A percentile compares a stretch with the other conserved stretches of the same genome.
phyloP scores from a whole-genome alignment of 2,797 vertebrate species.

The Clarias pachynema region DNA sequence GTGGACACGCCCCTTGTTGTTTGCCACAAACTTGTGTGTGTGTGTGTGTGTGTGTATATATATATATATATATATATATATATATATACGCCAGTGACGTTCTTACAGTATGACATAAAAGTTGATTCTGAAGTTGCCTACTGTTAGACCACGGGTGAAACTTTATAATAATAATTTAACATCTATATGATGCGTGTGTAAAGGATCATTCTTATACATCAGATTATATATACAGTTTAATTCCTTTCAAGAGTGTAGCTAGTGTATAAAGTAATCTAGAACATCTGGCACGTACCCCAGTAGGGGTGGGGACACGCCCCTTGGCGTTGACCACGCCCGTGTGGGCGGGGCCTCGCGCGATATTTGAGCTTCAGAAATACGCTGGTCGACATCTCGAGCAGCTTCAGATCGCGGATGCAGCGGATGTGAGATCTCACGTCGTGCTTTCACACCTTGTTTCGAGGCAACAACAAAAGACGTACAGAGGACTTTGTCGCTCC shows the following conservation, averaged over 20 bases:
- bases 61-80: too few relatives aligned
- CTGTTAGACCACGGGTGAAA: too few relatives aligned
- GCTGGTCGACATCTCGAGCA: slow-evolving; percentile 63
- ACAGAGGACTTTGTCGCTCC: background rate
- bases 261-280: background rate
- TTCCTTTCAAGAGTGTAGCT: background rate
- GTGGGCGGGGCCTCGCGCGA: slow-evolving; percentile 69
- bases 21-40: too few relatives aligned
- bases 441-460: background rate
- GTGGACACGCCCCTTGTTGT: too few relatives aligned
- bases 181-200: too few relatives aligned
- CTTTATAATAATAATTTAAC: too few relatives aligned
- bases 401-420: slow-evolving; percentile 71
- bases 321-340: slow-evolving; percentile 60
- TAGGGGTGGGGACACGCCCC: background rate
- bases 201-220: too few relatives aligned
- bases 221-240: background rate
- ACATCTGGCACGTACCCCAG: background rate
- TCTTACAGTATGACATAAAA: too few relatives aligned
- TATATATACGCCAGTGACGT: too few relatives aligned
- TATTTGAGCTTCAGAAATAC: slow-evolving; percentile 74
- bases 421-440: slow-evolving; percentile 31
- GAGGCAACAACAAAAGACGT: background rate
- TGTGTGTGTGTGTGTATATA: too few relatives aligned
- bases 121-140: too few relatives aligned